phyloP scores from a whole-genome alignment of 2,888 invertebrate species.

The Nomada hirtipes region DNA sequence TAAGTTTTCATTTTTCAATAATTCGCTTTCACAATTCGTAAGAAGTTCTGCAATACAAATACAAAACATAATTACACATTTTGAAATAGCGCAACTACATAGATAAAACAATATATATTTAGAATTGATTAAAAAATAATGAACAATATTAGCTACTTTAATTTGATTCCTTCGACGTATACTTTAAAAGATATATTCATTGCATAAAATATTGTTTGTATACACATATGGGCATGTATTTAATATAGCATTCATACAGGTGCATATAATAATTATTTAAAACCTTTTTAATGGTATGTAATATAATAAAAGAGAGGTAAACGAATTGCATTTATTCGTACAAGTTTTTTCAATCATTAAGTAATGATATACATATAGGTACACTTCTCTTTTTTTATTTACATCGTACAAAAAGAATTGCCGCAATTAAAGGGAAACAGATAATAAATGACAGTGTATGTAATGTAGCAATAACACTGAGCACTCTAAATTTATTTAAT shows the following conservation, averaged over 20 bases:
- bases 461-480: not conserved
- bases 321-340: no score
- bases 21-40: slow-evolving; percentile 88
- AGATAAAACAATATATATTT: no score
- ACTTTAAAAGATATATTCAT: no score
- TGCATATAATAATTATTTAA: not conserved
- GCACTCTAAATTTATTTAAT: not conserved
- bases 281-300: no score
- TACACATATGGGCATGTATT: no score
- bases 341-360: not conserved
- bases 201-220: not conserved
- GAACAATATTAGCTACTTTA: no score
- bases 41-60: slow-evolving; percentile 86
- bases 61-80: not conserved
- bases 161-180: no score
- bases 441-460: not conserved
- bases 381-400: not conserved
- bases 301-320: no score
- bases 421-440: not conserved
- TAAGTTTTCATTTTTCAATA: slow-evolving; percentile 86
- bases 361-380: not conserved
- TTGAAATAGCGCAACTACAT: not conserved
- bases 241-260: no score
- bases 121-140: no score
- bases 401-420: not conserved